phyloP scores from a whole-genome alignment of 2,888 invertebrate genomes.

The Agrochola circellaris region DNA sequence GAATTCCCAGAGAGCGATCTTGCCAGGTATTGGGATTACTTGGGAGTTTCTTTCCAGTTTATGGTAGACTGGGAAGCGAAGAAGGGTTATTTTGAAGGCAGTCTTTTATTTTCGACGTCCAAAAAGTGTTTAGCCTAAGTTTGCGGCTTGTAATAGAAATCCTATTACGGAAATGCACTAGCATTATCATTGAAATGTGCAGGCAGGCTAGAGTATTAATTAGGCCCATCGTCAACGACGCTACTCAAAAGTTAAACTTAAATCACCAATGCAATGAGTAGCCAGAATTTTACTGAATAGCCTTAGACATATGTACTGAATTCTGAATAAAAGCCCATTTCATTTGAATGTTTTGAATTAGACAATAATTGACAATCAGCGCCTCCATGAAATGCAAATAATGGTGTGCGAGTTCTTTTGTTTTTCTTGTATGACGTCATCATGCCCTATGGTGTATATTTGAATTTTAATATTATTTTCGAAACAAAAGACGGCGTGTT shows the following conservation, averaged over 20 bases:
- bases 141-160: too few species aligned
- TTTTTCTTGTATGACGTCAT: constrained; percentile 8
- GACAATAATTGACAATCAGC: neutral
- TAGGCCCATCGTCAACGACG: too few species aligned
- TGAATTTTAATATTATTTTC: constrained; percentile 14
- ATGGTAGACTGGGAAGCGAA: neutral
- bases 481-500: constrained; percentile 24
- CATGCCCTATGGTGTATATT: neutral
- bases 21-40: too few species aligned
- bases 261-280: too few species aligned
- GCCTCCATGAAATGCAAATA: neutral
- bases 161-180: neutral
- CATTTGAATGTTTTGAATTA: neutral
- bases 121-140: neutral
- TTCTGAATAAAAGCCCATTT: neutral
- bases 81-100: neutral
- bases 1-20: neutral
- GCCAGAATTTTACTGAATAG: neutral
- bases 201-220: neutral
- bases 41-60: neutral
- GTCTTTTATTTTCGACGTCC: neutral
- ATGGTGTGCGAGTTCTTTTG: neutral
- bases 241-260: too few species aligned
- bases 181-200: neutral
- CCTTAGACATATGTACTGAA: neutral